phyloP scores from a whole-genome alignment of 1,140 invertebrate species.

The Drosophila sechellia region DNA sequence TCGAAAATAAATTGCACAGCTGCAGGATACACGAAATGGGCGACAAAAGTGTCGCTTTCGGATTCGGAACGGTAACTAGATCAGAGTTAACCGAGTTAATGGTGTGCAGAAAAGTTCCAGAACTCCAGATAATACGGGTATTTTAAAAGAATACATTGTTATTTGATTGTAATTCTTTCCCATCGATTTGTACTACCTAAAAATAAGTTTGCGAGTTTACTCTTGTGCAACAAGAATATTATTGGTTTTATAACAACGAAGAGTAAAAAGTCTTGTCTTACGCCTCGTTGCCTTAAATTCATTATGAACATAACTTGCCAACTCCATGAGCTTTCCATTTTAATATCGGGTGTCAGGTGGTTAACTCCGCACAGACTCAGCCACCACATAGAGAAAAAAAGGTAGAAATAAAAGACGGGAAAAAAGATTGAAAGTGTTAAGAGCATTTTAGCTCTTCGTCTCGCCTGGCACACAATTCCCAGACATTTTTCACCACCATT shows the following conservation, averaged over 20 bases:
- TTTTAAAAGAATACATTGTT: too few relatives aligned
- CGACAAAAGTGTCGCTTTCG: slow-evolving; percentile 54
- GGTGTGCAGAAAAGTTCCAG: too few relatives aligned
- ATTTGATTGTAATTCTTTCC: too few relatives aligned
- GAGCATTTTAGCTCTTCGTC: slow-evolving; percentile 74
- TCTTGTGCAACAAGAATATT: too few relatives aligned
- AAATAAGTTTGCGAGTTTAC: too few relatives aligned
- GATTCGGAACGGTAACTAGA: neutral
- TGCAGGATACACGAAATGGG: slow-evolving; percentile 40
- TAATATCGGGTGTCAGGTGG: slow-evolving; percentile 41
- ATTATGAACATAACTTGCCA: neutral
- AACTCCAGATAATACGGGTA: too few relatives aligned
- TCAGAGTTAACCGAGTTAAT: neutral
- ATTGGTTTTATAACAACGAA: too few relatives aligned
- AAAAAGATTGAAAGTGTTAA: slow-evolving; percentile 73
- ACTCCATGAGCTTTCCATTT: slow-evolving; percentile 11
- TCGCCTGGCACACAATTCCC: slow-evolving; percentile 39
- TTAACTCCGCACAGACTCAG: slow-evolving; percentile 18
- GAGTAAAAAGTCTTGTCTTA: neutral
- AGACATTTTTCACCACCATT: slow-evolving; percentile 67
- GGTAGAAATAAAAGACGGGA: neutral
- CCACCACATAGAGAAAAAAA: slow-evolving; percentile 17
- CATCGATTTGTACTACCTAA: too few relatives aligned
- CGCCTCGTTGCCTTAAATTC: neutral
- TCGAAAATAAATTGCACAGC: slow-evolving; percentile 44